Percentiles rank a stretch among this genome's conserved stretches.
Evolutionary conservation across 2,113 vertebrate genomes (phyloP).

Genomic region (Nycticryphes semicollaris): DNA sequence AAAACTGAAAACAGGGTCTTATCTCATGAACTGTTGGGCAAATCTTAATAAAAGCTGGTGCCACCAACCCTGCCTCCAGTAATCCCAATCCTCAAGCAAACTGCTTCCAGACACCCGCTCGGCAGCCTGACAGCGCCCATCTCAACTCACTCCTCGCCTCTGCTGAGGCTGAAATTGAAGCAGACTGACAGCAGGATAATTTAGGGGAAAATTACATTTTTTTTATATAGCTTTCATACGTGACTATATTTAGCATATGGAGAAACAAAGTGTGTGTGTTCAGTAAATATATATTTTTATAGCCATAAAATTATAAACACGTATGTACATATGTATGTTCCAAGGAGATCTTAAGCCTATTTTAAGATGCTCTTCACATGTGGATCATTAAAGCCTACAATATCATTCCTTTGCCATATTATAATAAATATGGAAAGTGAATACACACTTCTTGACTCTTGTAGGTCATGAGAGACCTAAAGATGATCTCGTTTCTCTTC

Average conservation of each 20-base stretch:
- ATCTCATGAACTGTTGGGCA: background rate
- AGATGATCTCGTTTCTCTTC: constrained; percentile 53
- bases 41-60: background rate
- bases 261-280: constrained; percentile 49
- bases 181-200: constrained; percentile 49
- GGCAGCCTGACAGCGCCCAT: background rate
- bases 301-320: constrained; percentile 54
- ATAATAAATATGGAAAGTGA: constrained; percentile 40
- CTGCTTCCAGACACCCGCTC: constrained; percentile 42
- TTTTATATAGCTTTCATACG: constrained; percentile 33
- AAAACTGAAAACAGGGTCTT: background rate
- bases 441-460: constrained; percentile 8
- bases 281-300: constrained; percentile 66
- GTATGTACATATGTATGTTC: constrained; percentile 53
- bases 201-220: constrained; percentile 43
- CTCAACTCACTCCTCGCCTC: background rate
- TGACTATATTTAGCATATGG: constrained; percentile 61
- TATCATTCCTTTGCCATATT: constrained; percentile 5
- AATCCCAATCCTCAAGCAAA: constrained; percentile 31
- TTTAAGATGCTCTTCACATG: constrained; percentile 42
- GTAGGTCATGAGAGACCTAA: constrained; percentile 31
- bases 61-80: constrained; percentile 4
- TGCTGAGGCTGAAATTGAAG: background rate
- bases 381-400: constrained; percentile 25
- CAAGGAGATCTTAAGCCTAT: constrained; percentile 33